Evolutionary conservation across 2,888 invertebrate genomes (phyloP), one percentile per base, ranked within the genome.

Genomic region (Papilio elwesi): DNA sequence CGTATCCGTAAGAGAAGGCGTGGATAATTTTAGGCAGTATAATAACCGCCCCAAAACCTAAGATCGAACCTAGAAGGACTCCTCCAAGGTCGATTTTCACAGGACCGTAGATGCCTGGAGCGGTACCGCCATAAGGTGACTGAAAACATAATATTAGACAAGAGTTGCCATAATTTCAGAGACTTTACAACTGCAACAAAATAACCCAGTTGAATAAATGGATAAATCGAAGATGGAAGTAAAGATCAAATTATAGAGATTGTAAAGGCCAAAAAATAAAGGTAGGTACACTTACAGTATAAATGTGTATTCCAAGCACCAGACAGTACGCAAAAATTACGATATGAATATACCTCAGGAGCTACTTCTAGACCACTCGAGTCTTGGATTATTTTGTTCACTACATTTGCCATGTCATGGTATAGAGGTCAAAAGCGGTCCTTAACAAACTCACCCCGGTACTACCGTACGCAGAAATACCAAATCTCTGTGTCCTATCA

Each of bases 31-130:
- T 97, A 0, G 97, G 97, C 65, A 97, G 94, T 4, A 97, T 95
- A 16, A 97, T 92, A 73, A 97, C 95, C 0, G 97, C 97, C 13
- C 97, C 97, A 67, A 97, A 95, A 0, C 97, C 97, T 63, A 97
- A 94, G 2, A 97, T 94, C 3, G 97, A 97, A 0, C 97, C 97
- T 38, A 97, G 90, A 9, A 97, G 95, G 10, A 97, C 95, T 0
- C 97, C 97, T 8, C 97, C 97, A 0, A 97, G 91, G 81, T 97
- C 97, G 68, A 97, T 95, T 90, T 97, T 97, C 74, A 97, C 93
- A 0, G 97, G 97, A 2, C 95, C 95, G 78, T 97, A 96, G 13
- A 95, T 88, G 0, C 96, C 96, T 3, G 93, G 92, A 0, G 92
- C 88, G 8, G 93, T 87, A 57, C 88, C 83, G n/a, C 93, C 92